A percentile compares a stretch with the other conserved stretches of the same genome.
Evolutionary conservation across 2,888 invertebrate species (phyloP).

Genomic region (Caenorhabditis sinica): DNA sequence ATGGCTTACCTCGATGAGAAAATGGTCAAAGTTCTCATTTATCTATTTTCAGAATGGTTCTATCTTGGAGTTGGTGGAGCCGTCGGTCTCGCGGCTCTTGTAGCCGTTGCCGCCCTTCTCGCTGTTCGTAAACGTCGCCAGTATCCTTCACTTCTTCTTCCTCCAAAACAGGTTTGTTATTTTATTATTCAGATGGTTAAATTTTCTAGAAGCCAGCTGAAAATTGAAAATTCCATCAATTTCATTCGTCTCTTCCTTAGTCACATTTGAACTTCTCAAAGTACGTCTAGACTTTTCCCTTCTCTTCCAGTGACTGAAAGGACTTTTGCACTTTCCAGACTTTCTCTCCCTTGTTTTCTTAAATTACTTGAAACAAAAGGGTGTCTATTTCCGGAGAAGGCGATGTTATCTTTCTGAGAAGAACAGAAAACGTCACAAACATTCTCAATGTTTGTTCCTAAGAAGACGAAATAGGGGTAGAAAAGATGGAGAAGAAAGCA

Average conservation of each 20-base stretch:
- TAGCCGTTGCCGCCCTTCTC: conserved; percentile 75
- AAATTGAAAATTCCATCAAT: not conserved
- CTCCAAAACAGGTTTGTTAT: conserved; percentile 73
- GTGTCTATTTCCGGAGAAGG: conserved; percentile 17
- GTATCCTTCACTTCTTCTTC: conserved; percentile 73
- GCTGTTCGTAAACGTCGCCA: conserved; percentile 74
- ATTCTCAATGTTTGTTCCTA: conserved; percentile 31
- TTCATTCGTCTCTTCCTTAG: not conserved
- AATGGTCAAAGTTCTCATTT: not conserved
- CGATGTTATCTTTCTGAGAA: conserved; percentile 11
- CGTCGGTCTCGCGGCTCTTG: conserved; percentile 76
- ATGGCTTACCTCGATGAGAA: not conserved
- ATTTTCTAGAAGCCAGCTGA: no score
- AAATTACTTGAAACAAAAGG: conserved; percentile 24
- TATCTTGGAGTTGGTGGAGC: conserved; percentile 75
- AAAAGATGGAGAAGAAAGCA: not conserved
- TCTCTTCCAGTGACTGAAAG: not conserved
- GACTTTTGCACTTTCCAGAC: conserved; percentile 2
- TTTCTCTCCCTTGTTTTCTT: not conserved
- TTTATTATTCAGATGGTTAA: no score
- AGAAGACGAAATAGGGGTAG: not conserved
- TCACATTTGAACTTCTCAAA: conserved; percentile 9
- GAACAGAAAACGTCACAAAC: conserved; percentile 35
- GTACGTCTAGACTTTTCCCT: conserved; percentile 20
- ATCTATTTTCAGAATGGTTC: conserved; percentile 76